Conservation (phyloP, 2,797 vertebrate genomes). For the Pogoniulus pusillus region DNA sequence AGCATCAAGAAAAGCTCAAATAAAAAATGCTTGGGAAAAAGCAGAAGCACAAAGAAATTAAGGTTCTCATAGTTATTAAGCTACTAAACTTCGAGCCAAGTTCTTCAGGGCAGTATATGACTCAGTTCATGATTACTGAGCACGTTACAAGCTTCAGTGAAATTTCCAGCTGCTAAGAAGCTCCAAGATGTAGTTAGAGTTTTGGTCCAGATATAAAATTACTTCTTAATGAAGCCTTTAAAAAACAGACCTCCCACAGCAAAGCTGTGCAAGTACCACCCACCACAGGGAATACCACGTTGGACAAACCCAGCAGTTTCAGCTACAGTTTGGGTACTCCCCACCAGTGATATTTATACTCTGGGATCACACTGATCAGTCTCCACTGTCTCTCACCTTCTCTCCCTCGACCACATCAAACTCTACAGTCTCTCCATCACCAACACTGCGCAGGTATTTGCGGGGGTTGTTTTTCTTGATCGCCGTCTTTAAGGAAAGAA, state of each 20-base stretch:
- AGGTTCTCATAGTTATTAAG: not conserved
- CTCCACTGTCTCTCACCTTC: constrained; percentile 70
- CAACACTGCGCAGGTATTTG: constrained; percentile 82
- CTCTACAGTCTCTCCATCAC: constrained; percentile 82
- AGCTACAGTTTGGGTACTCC: not conserved
- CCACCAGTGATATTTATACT: not conserved
- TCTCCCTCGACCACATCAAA: constrained; percentile 83
- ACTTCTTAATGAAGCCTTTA: not conserved
- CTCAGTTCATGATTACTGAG: not conserved
- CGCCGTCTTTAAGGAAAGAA: constrained; percentile 69
- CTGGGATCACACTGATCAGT: too few species aligned
- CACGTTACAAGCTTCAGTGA: not conserved
- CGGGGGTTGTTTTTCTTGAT: constrained; percentile 84
- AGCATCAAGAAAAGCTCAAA: not conserved
- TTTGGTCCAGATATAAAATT: not conserved
- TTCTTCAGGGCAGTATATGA: not conserved
- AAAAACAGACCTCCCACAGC: not conserved
- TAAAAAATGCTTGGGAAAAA: not conserved
- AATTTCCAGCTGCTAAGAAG: not conserved
- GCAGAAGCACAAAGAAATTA: not conserved
- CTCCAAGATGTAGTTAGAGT: not conserved
- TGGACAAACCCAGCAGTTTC: not conserved
- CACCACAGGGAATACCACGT: not conserved
- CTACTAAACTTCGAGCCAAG: not conserved
- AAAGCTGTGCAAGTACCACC: not conserved